These are phyloP conservation scores for Apistogramma diplotaenia DNA, from an alignment of 2,113 vertebrate species.

Conservation along the genomic window DNA sequence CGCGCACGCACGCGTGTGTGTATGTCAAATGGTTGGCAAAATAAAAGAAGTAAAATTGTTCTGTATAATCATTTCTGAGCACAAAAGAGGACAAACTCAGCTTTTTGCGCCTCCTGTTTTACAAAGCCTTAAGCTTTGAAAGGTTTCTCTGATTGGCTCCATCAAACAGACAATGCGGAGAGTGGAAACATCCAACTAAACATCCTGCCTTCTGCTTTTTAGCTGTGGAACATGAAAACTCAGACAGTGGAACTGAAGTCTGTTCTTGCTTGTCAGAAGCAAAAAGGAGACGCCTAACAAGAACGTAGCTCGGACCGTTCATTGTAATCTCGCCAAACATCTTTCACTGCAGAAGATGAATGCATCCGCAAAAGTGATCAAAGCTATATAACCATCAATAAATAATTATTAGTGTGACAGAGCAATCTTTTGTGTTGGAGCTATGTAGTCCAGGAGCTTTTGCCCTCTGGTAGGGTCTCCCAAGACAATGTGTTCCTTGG, in stretches of 20 bases:
- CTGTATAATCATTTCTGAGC: neutral
- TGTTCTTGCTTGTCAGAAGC: neutral
- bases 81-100: slow-evolving; percentile 1
- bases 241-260: neutral
- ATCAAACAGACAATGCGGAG: neutral
- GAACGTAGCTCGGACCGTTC: neutral
- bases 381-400: neutral
- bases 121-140: neutral
- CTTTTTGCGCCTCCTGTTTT: neutral
- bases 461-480: no score
- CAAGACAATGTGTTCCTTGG: no score
- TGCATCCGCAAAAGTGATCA: neutral
- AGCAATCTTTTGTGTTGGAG: no score
- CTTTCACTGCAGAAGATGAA: neutral
- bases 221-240: neutral
- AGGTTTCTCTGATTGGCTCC: neutral
- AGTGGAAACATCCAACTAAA: neutral
- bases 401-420: neutral
- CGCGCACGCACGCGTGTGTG: neutral
- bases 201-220: neutral
- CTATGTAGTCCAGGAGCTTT: no score
- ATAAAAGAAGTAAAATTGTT: slow-evolving; percentile 8
- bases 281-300: neutral
- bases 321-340: neutral
- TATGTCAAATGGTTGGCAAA: neutral